Evolutionary conservation across 2,888 invertebrate species (phyloP), one percentile per base, ranked within the genome.

Genomic region (Zygogramma bicolorata): DNA sequence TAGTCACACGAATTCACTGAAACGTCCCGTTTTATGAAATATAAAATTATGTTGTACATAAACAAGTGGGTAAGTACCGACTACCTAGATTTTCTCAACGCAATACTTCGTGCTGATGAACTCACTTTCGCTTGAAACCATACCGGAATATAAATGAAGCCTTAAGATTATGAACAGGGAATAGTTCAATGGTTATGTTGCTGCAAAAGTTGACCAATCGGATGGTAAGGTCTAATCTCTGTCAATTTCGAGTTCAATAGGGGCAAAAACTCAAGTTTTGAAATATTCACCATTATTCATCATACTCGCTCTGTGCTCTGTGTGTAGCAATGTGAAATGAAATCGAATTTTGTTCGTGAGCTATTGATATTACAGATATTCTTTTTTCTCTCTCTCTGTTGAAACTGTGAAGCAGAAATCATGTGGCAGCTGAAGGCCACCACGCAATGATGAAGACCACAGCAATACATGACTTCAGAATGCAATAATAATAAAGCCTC

Each of bases 1-100:
- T 53, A 53, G 53, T 53, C 53, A 53, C 53, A 27, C 53, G 27
- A 53, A 63, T 63, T 62, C 62, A 62, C 62, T 62, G 42, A 53
- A 53, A 6, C 25, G 27, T 53, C 46, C 18, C 34, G 29, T 63
- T 63, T 63, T 46, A 63, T 40, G 63, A 63, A 63, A 46, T 27
- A 18, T 13, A 46, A 15, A 46, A 62, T 46, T 18, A 34, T 10
- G 15, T 8, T n/a, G 46, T 2, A 22, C 27, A 18, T 46, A 46
- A 31, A 18, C 42, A 20, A 29, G 31, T 46, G 22, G 20, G 20
- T 29, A 61, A 40, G 38, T 22, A 61, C 38, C 34, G 34, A 40
- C 46, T 63, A 63, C 27, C 42, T 25, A 46, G 42, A 42, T 29
- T 46, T 31, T n/a, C 29, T 63, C 42, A 10, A 63, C 63, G 63